Base-by-base conservation (phyloP, 2,888 invertebrate species). In the Nomada ruficornis region DNA sequence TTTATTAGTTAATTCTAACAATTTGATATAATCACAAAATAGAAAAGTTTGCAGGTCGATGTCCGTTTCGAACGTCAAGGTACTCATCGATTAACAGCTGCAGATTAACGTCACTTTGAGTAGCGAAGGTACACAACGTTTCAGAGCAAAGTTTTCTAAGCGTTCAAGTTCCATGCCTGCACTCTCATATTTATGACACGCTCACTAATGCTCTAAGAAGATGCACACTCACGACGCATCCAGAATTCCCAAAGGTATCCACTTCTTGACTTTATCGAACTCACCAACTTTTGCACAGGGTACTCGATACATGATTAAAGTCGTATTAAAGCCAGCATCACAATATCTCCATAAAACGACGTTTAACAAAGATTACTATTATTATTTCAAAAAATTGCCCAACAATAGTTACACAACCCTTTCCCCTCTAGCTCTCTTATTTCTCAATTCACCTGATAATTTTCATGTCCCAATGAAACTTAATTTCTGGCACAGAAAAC, bases 141-240 rank as follows among this genome's bases (percentile, higher is more conserved):
- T 50, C 60, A 20, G 70, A 18, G 20, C 20, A 68, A 82, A 85
- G 82, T 85, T 85, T 82, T 64, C 73, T 50, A 74, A 54, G 54
- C 69, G 54, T 78, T 65, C 64, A 69, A 78, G 77, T 68, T 69
- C 67, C 57, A 85, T 80, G 86, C 88, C 86, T 89, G 89, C 84
- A 85, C 83, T 82, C 71, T 87, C 89, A 89, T 89, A 89, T 88
- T 89, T 89, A 88, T 84, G 85, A 85, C 81, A 68, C 75, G 84
- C 72, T 64, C 71, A 84, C 86, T 89, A 87, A 89, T 88, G 80
- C 87, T 59, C 59, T 67, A 68, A 65, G 83, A 80, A 64, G 80
- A 89, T 89, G 89, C 84, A 72, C 73, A 70, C 83, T 84, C 89
- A 89, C 89, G 87, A 65, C 71, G 83, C 69, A 50, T 57, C 77